Base-by-base conservation (phyloP, 2,797 vertebrate species). In the Channa striata region DNA sequence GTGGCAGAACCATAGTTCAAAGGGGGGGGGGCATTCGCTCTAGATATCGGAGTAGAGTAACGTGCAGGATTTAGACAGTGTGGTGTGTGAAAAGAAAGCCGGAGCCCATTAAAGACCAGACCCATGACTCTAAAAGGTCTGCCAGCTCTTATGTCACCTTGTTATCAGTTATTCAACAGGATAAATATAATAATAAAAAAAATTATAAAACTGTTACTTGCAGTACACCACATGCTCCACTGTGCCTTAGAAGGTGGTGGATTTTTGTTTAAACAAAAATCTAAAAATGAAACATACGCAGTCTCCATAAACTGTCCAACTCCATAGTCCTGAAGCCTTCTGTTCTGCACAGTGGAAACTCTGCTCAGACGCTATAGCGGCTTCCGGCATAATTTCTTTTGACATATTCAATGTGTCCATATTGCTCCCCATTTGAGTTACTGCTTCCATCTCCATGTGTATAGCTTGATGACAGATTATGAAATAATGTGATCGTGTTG, bases 311-410 rank as follows among this genome's bases (percentile, higher is more conserved):
- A 30, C 25, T 4, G 25, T 2, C 44, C 21, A 34, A 37, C 53
- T 68, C 46, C 49, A 60, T 58, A 69, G 19, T 51, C 42, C 9
- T n/a, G 20, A 19, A 44, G 16, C 10, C 67, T 83, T 77, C 62
- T 52, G 52, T 30, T 53, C 58, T 1, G 1, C 70, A 36, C 20
- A 30, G 21, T 6, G 21, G 42, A 75, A 57, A 74, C 76, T 64
- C 48, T 20, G 19, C 42, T 19, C 46, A 50, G 16, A 23, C 2
- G 37, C 47, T 44, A 16, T 12, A 5, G 64, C 1, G 51, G 74
- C 64, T 67, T 65, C 44, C 25, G 68, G 43, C 19, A 5, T 33
- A 30, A n/a, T 74, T 72, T 50, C 25, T 52, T 53, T 49, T 21
- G 25, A 37, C 16, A 8, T 36, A 34, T 40, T 33, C 60, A 54